These are phyloP conservation scores for Meloe dianella DNA, from an alignment of 2,888 invertebrate genomes.

Conservation along the genomic window DNA sequence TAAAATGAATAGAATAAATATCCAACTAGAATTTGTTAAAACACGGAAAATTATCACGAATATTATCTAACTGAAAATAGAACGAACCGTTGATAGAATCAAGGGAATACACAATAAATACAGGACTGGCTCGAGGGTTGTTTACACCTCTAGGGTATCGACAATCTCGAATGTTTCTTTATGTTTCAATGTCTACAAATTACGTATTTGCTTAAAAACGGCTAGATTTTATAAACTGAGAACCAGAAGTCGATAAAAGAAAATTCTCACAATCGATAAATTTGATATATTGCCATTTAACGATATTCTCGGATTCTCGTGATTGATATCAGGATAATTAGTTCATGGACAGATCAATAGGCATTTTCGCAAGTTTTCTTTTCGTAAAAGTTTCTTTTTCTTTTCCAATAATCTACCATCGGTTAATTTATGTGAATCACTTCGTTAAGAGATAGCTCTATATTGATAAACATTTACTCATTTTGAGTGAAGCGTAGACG, in stretches of 20 bases:
- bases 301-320: too few species aligned
- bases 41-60: background rate
- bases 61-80: background rate
- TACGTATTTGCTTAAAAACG: background rate
- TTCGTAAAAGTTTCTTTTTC: too few species aligned
- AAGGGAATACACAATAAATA: background rate
- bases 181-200: background rate
- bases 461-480: too few species aligned
- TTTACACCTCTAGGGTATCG: background rate
- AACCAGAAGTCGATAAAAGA: background rate
- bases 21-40: conserved; percentile 8
- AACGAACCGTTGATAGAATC: background rate
- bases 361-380: too few species aligned
- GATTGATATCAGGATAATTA: too few species aligned
- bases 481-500: too few species aligned
- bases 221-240: background rate
- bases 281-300: background rate
- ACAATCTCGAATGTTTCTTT: background rate
- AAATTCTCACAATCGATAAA: background rate
- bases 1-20: conserved; percentile 22
- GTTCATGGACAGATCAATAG: too few species aligned
- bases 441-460: too few species aligned
- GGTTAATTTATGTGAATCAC: too few species aligned
- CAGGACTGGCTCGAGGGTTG: background rate
- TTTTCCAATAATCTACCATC: too few species aligned